These are phyloP conservation scores for Fistularia commersonii DNA, from an alignment of 2,797 vertebrate genomes.

Conservation along the genomic window DNA sequence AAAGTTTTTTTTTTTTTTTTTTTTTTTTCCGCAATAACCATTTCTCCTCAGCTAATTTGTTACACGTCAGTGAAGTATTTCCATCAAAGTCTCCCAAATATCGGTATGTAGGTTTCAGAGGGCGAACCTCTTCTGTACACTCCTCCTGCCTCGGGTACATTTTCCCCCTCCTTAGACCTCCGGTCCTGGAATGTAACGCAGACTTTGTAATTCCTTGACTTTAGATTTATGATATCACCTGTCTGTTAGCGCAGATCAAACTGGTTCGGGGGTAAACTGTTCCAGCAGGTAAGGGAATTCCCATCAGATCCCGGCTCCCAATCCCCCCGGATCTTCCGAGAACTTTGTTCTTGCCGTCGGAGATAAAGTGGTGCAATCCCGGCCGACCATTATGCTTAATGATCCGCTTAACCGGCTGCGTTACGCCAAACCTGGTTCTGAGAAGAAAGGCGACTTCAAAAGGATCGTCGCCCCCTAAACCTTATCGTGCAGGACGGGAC, in stretches of 20 bases:
- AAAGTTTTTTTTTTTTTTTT: too few relatives aligned
- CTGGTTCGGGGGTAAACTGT: constrained; percentile 58
- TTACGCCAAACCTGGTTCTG: constrained; percentile 57
- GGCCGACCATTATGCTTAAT: constrained; percentile 73
- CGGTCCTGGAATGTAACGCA: constrained; percentile 38
- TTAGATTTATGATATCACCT: constrained; percentile 68
- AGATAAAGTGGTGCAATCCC: constrained; percentile 72
- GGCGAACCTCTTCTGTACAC: too few relatives aligned
- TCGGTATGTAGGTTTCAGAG: too few relatives aligned
- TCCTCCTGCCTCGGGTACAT: too few relatives aligned
- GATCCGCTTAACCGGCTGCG: constrained; percentile 65
- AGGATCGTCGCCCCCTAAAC: constrained; percentile 29
- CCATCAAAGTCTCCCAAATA: background rate
- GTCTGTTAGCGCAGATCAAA: constrained; percentile 63
- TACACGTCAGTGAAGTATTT: constrained; percentile 4
- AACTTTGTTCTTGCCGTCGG: constrained; percentile 74
- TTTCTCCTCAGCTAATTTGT: too few relatives aligned
- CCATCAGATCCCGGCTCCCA: constrained; percentile 68
- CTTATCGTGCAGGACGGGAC: constrained; percentile 39
- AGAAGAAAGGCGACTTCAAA: constrained; percentile 69
- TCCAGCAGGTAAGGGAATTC: constrained; percentile 66
- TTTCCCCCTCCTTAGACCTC: too few relatives aligned
- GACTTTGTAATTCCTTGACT: constrained; percentile 47
- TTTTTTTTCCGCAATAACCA: too few relatives aligned
- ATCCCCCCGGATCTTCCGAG: constrained; percentile 71